Evolutionary conservation across 2,797 vertebrate genomes (phyloP).

Genomic region (Sphenopsis melanotis): DNA sequence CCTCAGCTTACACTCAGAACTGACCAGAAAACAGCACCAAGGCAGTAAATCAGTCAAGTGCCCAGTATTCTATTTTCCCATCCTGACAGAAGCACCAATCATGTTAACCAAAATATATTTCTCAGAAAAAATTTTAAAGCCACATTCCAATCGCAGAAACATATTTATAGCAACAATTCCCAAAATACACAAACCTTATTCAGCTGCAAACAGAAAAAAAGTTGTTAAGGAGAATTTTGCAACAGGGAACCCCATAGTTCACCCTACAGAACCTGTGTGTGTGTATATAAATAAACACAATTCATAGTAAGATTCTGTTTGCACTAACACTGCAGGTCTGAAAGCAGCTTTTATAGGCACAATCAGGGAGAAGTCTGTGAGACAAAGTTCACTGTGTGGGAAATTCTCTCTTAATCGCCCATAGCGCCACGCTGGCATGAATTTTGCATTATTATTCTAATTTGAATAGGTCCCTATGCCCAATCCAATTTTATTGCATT

Average conservation of each 20-base stretch:
- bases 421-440: background rate
- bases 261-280: background rate
- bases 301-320: conserved; percentile 5
- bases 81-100: background rate
- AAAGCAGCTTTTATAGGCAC: conserved; percentile 35
- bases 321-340: background rate
- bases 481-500: conserved; percentile 49
- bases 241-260: background rate
- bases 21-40: background rate
- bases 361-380: background rate
- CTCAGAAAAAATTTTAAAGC: background rate
- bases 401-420: conserved; percentile 21
- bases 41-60: background rate
- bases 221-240: background rate
- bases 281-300: conserved; percentile 16
- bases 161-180: conserved; percentile 25
- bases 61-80: background rate
- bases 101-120: background rate
- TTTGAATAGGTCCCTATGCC: conserved; percentile 43
- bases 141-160: background rate
- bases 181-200: conserved; percentile 27
- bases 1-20: background rate
- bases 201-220: background rate
- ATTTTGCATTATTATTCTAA: conserved; percentile 33
- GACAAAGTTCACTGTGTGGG: conserved; percentile 19